Evolutionary conservation across 2,113 vertebrate species (phyloP), one percentile per base, ranked within the genome.

Genomic region (Delphinapterus leucas): DNA sequence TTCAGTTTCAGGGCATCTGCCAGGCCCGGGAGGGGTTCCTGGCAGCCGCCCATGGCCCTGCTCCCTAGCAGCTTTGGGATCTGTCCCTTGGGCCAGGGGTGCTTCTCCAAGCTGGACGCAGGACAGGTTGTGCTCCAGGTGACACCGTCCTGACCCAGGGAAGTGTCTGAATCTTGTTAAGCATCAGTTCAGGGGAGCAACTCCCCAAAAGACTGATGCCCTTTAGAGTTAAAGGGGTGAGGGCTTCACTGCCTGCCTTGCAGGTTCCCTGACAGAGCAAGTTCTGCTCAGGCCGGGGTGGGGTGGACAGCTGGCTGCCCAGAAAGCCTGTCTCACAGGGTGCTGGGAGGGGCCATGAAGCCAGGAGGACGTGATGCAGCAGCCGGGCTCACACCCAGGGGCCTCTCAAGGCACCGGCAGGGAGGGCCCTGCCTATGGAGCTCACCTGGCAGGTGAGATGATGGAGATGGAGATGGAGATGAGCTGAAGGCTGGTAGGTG

Each of bases 281-380:
- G 13, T 47, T 58, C 41, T 49, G 25, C 71, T 47, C 4, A 1
- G 44, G 58, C 36, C 0, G 2, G 65, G 36, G 33, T 36, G 1
- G 49, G 33, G 2, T 2, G 6, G 18, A 55, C 53, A n/a, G 18
- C 12, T 26, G 80, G 61, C 31, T 68, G 38, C 85, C 49, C 31
- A 12, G n/a, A 12, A 0, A 33, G 55, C 41, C 63, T 4, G 4
- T 12, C 13, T 61, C 28, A 71, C 8, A n/a, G 88, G 55, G 26
- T 20, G 18, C 8, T 2, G 58, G 33, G 26, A 7, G 17, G 15
- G 33, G 11, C 4, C 15, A 0, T 18, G 5, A 70, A 8, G 26
- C 68, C 26, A 14, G n/a, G 11, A 74, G 15, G 14, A 14, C 3
- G 36, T 3, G 7, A 55, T 15, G 21, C 5, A 1, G 21, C 18